These are phyloP conservation scores for Forbesichthys agassizii DNA, from an alignment of 2,113 vertebrate genomes.

Conservation along the genomic window DNA sequence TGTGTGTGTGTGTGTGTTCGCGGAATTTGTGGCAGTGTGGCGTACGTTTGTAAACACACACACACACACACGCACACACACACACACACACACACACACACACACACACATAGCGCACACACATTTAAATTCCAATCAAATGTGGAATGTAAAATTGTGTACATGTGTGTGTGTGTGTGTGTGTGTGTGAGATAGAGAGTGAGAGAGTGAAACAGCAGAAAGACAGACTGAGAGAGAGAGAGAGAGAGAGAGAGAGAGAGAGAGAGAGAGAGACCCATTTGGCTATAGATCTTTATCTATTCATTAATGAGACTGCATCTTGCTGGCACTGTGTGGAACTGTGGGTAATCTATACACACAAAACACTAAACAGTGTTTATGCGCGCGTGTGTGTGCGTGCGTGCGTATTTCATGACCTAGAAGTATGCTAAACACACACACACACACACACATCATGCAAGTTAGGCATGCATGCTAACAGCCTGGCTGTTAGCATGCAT, in stretches of 20 bases:
- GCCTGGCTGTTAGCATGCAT: too few species aligned
- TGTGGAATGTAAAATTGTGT: background rate
- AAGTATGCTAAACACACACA: background rate
- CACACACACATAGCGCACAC: too few species aligned
- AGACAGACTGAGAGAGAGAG: background rate
- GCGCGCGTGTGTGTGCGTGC: background rate
- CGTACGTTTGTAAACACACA: too few species aligned
- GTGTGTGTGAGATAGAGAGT: background rate
- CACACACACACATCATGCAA: background rate
- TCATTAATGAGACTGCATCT: slow-evolving; percentile 30
- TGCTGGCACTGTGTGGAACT: slow-evolving; percentile 52
- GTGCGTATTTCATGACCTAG: background rate
- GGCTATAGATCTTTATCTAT: too few species aligned
- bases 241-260: background rate
- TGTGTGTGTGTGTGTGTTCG: too few species aligned
- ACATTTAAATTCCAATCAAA: too few species aligned
- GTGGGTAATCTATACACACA: slow-evolving; percentile 45
- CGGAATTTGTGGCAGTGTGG: too few species aligned
- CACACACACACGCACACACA: too few species aligned
- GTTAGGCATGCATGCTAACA: background rate
- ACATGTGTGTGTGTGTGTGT: slow-evolving; percentile 8
- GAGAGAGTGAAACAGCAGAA: too few species aligned
- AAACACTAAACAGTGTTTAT: slow-evolving; percentile 13
- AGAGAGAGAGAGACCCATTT: background rate
- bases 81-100: too few species aligned